These are phyloP conservation scores for Lordiphosa mommai DNA, from an alignment of 1,140 invertebrate genomes.

Conservation along the genomic window DNA sequence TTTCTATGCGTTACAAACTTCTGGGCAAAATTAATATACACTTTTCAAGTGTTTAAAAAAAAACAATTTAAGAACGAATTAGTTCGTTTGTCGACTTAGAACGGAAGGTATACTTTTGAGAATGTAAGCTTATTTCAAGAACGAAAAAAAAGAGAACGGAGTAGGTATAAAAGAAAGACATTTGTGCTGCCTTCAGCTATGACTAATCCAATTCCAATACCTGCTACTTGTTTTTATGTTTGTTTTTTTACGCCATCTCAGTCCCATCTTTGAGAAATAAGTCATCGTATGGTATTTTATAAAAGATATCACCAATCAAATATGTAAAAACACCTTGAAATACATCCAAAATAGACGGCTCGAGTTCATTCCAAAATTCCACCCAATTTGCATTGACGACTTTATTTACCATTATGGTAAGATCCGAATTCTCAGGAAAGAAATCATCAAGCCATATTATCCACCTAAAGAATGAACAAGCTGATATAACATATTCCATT, in stretches of 20 bases:
- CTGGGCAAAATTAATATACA: too few species aligned
- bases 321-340: constrained; percentile 17
- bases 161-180: too few species aligned
- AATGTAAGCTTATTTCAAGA: too few species aligned
- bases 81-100: too few species aligned
- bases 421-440: constrained; percentile 26
- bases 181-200: too few species aligned
- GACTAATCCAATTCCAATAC: too few species aligned
- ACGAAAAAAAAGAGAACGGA: too few species aligned
- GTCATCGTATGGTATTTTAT: constrained; percentile 33
- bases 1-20: too few species aligned
- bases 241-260: not conserved
- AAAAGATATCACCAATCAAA: constrained; percentile 22
- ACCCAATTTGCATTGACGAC: constrained; percentile 35
- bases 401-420: constrained; percentile 28
- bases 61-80: too few species aligned
- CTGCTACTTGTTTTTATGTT: not conserved
- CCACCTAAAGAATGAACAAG: constrained; percentile 8
- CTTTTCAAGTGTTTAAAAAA: too few species aligned
- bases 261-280: constrained; percentile 7
- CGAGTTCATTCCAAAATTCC: constrained; percentile 35
- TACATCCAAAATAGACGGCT: constrained; percentile 19
- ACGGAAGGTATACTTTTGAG: too few species aligned
- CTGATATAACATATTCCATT: not conserved
- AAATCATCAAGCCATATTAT: constrained; percentile 32